Conservation (phyloP, 2,797 vertebrate genomes). For the Petrocephalus sullivani region DNA sequence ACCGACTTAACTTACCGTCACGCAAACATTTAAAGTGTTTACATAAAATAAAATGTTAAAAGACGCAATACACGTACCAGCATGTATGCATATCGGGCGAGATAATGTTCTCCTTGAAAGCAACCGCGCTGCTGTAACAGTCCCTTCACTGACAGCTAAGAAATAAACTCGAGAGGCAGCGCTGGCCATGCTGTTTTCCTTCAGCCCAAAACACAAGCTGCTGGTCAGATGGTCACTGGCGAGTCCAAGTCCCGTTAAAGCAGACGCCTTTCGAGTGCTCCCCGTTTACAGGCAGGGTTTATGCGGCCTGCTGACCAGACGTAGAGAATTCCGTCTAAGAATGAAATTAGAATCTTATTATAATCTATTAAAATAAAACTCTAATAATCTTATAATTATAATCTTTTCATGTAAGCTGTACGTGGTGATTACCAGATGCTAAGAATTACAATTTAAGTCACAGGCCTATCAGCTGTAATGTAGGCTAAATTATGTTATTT, state of each 20-base stretch:
- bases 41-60: background rate
- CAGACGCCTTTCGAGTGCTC: background rate
- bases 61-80: background rate
- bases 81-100: background rate
- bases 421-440: background rate
- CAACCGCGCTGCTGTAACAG: slow-evolving; percentile 27
- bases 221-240: background rate
- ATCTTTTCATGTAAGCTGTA: background rate
- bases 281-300: background rate
- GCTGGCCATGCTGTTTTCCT: slow-evolving; percentile 56
- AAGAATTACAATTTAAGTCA: background rate
- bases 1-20: background rate
- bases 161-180: slow-evolving; percentile 44
- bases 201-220: background rate
- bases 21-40: background rate
- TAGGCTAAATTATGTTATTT: background rate
- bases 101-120: background rate
- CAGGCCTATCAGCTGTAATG: background rate
- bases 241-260: background rate
- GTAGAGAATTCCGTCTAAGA: background rate
- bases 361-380: no score
- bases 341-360: background rate
- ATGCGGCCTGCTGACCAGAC: background rate
- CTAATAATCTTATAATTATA: background rate
- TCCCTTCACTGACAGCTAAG: slow-evolving; percentile 33